A percentile compares a stretch with the other conserved stretches of the same genome.
These are phyloP conservation scores for Willowsia nigromaculata DNA, from an alignment of 2,888 invertebrate genomes.

Conservation along the genomic window DNA sequence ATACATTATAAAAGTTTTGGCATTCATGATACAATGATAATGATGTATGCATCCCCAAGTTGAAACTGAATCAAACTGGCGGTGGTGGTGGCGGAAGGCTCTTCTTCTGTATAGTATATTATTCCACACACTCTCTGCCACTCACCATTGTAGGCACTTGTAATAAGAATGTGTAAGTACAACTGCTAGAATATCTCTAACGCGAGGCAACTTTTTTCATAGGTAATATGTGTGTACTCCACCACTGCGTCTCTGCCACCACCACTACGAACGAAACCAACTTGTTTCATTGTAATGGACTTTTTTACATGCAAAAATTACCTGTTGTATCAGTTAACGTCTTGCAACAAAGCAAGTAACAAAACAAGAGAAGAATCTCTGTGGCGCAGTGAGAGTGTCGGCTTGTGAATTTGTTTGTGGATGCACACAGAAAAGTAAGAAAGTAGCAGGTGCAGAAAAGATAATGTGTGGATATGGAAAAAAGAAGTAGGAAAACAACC, in stretches of 20 bases:
- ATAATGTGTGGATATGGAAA: neutral
- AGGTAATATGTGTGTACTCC: conserved; percentile 30
- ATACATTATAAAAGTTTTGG: conserved; percentile 34
- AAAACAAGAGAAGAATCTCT: conserved; percentile 25
- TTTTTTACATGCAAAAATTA: conserved; percentile 67
- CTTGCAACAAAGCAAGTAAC: conserved; percentile 60
- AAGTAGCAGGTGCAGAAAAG: neutral
- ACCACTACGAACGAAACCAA: neutral
- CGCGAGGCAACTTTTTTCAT: conserved; percentile 26
- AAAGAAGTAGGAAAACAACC: neutral
- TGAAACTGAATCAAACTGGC: conserved; percentile 38
- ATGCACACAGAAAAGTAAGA: neutral
- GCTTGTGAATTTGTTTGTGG: neutral
- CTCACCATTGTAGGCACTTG: neutral
- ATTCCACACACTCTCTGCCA: neutral
- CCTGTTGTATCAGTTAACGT: conserved; percentile 67
- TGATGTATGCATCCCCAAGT: conserved; percentile 40
- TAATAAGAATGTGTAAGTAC: neutral
- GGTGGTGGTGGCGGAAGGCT: conserved; percentile 41
- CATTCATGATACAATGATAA: conserved; percentile 27
- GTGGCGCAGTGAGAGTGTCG: neutral
- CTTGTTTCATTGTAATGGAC: conserved; percentile 51
- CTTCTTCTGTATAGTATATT: neutral
- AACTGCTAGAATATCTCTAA: conserved; percentile 13
- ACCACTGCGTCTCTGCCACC: neutral